phyloP scores from a whole-genome alignment of 2,888 invertebrate species.

The Spodoptera exigua region DNA sequence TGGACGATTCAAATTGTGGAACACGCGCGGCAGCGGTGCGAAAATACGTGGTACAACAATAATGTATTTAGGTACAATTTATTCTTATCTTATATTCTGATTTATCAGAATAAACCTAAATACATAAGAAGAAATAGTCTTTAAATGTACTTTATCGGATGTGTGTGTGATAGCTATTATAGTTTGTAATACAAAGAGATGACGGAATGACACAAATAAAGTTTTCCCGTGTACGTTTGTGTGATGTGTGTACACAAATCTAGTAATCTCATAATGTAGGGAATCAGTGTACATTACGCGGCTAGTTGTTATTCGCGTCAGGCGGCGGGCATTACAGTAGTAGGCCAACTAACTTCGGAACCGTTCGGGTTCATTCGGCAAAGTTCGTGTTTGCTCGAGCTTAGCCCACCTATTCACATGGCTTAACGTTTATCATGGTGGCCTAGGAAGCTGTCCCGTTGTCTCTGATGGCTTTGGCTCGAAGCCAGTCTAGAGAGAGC shows the following conservation, averaged over 20 bases:
- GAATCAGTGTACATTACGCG: slow-evolving; percentile 47
- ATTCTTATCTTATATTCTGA: too few relatives aligned
- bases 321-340: slow-evolving; percentile 32
- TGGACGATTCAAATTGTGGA: too few relatives aligned
- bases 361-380: slow-evolving; percentile 18
- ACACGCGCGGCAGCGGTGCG: too few relatives aligned
- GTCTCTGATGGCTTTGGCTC: slow-evolving; percentile 6
- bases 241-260: slow-evolving; percentile 15
- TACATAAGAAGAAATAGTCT: too few relatives aligned
- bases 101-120: too few relatives aligned
- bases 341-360: slow-evolving; percentile 18
- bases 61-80: too few relatives aligned
- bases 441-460: slow-evolving; percentile 5
- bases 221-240: slow-evolving; percentile 36
- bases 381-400: slow-evolving; percentile 2
- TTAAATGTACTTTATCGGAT: too few relatives aligned
- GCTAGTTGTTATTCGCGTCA: slow-evolving; percentile 55
- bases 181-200: slow-evolving; percentile 5
- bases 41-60: too few relatives aligned
- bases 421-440: slow-evolving; percentile 26
- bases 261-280: slow-evolving; percentile 44
- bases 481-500: slow-evolving; percentile 9
- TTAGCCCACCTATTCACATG: slow-evolving; percentile 16
- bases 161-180: too few relatives aligned
- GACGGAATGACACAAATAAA: slow-evolving; percentile 26